Base-by-base conservation (phyloP, 2,888 invertebrate species). In the Kryphioiulus occultus region DNA sequence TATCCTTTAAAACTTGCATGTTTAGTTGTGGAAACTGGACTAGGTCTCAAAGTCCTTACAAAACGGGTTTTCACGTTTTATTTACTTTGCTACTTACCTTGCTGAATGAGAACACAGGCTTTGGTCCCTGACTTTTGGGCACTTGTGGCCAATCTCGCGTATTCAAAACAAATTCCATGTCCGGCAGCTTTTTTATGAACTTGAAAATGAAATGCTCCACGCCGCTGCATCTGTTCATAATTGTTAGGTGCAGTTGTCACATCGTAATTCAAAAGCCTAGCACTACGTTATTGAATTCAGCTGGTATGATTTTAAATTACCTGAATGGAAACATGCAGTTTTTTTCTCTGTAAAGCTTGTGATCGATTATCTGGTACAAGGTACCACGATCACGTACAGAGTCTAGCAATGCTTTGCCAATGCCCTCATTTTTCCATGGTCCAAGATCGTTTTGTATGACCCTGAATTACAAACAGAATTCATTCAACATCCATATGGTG, bases 101-200 rank as follows among this genome's bases (percentile, higher is more conserved):
- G 92, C 98, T 98, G 92, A 99, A 99, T 2, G 98, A 99, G 91
- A 99, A 96, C n/a, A 99, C 94, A 19, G 99, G 98, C 44, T 95
- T 84, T 15, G 91, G 94, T 10, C 92, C 0, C 94, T 94, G 93
- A 94, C 90, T 90, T 89, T 92, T 93, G 89, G 94, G 94, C 26
- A 96, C 93, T 93, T 98, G 98, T 4, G 99, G 98, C 95, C 97
- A 98, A 92, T 99, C 99, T 88, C 97, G 94, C 0, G 96, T 96
- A 91, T 99, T 99, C 30, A 99, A 92, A 19, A 97, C 93, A 89
- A 99, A 92, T 91, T 99, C 98, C 93, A 96, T 94, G 91, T 99
- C 94, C 0, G 96, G 95, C 87, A 98, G 91, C 89, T 95, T 94
- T 22, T 89, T 82, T 9, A 96, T 93, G 7, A 97, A 90, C 90